A percentile compares a stretch with the other conserved stretches of the same genome.
Conservation (phyloP, 2,888 invertebrate species). For the Scelioninae gen. 1 region DNA sequence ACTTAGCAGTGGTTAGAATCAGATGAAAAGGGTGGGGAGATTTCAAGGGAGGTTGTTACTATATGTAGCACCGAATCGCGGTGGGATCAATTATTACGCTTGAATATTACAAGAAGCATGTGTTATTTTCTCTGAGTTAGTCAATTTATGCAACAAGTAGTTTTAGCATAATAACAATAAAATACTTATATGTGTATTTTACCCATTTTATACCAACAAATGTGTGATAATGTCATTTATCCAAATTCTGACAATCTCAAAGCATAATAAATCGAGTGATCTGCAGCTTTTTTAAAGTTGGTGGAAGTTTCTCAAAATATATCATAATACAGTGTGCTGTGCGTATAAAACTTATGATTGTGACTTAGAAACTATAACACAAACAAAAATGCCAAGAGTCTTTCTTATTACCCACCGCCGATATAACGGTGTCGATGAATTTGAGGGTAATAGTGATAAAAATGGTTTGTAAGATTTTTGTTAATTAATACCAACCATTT, state of each 20-base stretch:
- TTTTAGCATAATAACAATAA: too few relatives aligned
- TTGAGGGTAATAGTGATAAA: constrained; percentile 77
- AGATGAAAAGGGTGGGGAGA: constrained; percentile 71
- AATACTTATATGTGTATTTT: too few relatives aligned
- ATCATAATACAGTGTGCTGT: constrained; percentile 25
- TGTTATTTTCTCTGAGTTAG: constrained; percentile 70
- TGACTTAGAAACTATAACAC: constrained; percentile 25
- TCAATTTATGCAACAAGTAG: constrained; percentile 25
- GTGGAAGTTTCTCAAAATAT: not conserved
- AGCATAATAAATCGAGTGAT: too few relatives aligned
- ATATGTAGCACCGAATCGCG: constrained; percentile 84
- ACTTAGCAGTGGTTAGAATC: constrained; percentile 66
- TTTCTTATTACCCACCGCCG: constrained; percentile 88
- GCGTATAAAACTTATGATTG: constrained; percentile 58
- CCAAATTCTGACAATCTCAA: too few relatives aligned
- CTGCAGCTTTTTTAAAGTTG: too few relatives aligned
- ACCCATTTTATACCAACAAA: too few relatives aligned
- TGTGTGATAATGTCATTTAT: too few relatives aligned
- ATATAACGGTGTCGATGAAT: constrained; percentile 84
- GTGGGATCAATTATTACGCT: constrained; percentile 82
- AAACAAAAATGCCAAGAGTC: constrained; percentile 86
- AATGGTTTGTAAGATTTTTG: constrained; percentile 75
- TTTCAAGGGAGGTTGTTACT: constrained; percentile 81
- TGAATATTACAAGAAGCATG: constrained; percentile 80
- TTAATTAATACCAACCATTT: not conserved